Percentiles rank a stretch among this genome's conserved stretches.
Evolutionary conservation across 2,113 vertebrate genomes (phyloP).

Genomic region (Rafetus swinhoei): DNA sequence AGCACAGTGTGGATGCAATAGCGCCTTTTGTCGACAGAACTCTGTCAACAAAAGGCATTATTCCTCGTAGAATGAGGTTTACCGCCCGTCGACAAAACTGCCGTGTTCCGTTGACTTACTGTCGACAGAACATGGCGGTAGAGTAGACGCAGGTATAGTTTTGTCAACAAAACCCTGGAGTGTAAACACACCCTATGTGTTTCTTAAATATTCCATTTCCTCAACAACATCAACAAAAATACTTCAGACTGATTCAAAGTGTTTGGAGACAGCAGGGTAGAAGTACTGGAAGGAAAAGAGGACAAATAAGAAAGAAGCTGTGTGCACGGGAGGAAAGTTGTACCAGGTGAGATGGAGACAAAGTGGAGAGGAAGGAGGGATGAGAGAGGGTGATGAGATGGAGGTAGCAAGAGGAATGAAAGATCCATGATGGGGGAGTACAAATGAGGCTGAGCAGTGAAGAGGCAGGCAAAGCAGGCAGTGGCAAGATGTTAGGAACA

Average conservation of each 20-base stretch:
- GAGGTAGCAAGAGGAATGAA: no score
- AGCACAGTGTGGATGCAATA: no score
- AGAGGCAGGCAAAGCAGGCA: rapidly evolving
- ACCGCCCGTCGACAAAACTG: no score
- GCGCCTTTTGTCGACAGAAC: no score
- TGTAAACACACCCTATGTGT: no score
- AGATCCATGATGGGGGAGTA: neutral
- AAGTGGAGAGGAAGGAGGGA: neutral
- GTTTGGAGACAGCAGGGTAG: neutral
- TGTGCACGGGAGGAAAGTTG: neutral
- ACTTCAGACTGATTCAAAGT: neutral
- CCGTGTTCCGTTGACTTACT: no score
- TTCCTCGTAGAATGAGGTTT: no score
- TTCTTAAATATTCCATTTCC: neutral
- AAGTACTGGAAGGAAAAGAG: rapidly evolving
- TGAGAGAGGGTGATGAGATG: neutral
- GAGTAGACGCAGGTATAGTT: no score
- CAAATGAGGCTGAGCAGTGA: neutral
- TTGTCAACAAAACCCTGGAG: no score
- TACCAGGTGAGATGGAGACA: neutral
- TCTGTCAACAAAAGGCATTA: no score
- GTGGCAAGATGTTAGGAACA: neutral
- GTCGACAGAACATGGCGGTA: no score
- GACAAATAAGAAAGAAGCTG: neutral
- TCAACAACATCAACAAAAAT: neutral